phyloP scores from a whole-genome alignment of 2,113 vertebrate genomes.

The Perccottus glenii region DNA sequence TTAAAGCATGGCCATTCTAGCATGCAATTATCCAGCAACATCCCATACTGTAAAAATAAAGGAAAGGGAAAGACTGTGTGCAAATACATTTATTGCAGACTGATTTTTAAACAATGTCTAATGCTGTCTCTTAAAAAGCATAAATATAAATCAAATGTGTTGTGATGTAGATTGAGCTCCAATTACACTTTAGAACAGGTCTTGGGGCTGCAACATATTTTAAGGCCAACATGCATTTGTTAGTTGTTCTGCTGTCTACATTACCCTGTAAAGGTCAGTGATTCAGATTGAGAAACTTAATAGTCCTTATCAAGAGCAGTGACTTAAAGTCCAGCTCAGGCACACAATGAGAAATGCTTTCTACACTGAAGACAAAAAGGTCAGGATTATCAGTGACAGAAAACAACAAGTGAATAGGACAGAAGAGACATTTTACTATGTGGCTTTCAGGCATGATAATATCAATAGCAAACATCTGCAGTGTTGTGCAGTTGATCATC shows the following conservation, averaged over 20 bases:
- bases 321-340: constrained; percentile 33
- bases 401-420: constrained; percentile 5
- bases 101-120: no score
- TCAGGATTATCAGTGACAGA: constrained; percentile 31
- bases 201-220: no score
- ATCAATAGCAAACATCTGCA: not conserved
- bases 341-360: constrained; percentile 34
- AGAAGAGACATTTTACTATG: not conserved
- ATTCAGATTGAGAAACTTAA: constrained; percentile 54
- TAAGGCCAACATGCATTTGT: not conserved
- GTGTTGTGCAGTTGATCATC: not conserved
- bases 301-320: constrained; percentile 37
- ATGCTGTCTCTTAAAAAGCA: no score
- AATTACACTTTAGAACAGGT: not conserved
- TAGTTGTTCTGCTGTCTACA: constrained; percentile 42
- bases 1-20: no score
- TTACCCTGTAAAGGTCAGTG: constrained; percentile 48
- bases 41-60: no score
- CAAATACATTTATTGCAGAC: no score
- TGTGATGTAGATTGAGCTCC: not conserved
- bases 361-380: constrained; percentile 36
- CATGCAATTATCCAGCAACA: no score
- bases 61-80: no score
- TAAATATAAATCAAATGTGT: no score
- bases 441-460: constrained; percentile 1